Evolutionary conservation across 1,140 invertebrate species (phyloP).

Genomic region (Halictus rubicundus): DNA sequence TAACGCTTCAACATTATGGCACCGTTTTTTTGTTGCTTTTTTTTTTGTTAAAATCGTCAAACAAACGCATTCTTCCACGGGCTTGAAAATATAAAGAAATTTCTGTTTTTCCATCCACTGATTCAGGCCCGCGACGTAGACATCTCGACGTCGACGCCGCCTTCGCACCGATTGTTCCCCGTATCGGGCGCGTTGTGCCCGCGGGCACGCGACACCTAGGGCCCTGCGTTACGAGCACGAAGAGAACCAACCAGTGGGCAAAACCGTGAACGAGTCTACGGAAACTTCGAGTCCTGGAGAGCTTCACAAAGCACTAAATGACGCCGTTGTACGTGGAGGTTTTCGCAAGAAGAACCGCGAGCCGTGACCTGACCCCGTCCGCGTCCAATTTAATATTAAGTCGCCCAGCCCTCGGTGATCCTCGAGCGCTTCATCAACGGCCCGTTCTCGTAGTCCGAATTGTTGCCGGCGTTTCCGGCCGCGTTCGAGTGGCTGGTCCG

Average conservation of each 20-base stretch:
- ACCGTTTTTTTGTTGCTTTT: conserved; percentile 64
- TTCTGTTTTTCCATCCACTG: conserved; percentile 45
- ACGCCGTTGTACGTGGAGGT: conserved; percentile 69
- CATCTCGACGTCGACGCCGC: no score
- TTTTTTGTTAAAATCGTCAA: conserved; percentile 51
- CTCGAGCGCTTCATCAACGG: conserved; percentile 90
- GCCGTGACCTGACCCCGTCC: conserved; percentile 41
- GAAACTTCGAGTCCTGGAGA: conserved; percentile 41
- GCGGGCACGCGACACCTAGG: no score
- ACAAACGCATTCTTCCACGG: conserved; percentile 63
- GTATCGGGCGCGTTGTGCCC: neutral
- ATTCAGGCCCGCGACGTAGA: neutral
- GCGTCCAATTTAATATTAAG: conserved; percentile 82
- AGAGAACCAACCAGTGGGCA: conserved; percentile 1
- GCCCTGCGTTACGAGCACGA: no score
- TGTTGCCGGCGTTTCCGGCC: conserved; percentile 78
- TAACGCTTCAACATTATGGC: conserved; percentile 79
- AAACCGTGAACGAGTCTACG: conserved; percentile 27
- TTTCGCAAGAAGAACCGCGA: conserved; percentile 60
- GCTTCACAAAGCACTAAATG: conserved; percentile 62
- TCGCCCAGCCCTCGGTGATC: conserved; percentile 91
- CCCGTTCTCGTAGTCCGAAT: conserved; percentile 89
- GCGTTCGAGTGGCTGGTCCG: conserved; percentile 80
- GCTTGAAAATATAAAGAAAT: conserved; percentile 71
- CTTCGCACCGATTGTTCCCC: conserved; percentile 2